These are phyloP conservation scores for Anas platyrhynchos DNA, from an alignment of 2,113 vertebrate species.

Conservation along the genomic window DNA sequence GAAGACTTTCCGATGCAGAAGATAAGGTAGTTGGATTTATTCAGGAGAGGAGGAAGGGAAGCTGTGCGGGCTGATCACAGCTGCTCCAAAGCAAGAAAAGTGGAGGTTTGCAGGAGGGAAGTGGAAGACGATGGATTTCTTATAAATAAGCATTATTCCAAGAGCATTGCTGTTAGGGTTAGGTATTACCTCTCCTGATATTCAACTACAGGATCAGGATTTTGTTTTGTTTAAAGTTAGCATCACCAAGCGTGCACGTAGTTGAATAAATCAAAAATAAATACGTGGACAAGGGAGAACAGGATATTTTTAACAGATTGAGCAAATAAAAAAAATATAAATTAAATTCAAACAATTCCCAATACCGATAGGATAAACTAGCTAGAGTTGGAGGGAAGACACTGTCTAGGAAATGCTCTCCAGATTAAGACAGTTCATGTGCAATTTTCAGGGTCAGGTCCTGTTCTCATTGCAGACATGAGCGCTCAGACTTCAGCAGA, in stretches of 20 bases:
- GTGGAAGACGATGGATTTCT: constrained; percentile 9
- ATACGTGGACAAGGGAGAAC: not conserved
- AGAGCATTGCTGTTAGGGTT: not conserved
- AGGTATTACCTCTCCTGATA: not conserved
- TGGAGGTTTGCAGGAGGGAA: not conserved
- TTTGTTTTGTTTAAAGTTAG: not conserved
- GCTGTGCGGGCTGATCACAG: constrained; percentile 1
- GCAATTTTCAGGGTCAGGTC: not conserved
- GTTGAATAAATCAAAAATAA: not conserved
- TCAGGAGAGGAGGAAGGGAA: constrained; percentile 41
- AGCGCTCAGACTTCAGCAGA: not conserved
- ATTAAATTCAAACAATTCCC: not conserved
- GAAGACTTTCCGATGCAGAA: constrained; percentile 57
- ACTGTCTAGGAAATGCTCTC: not conserved
- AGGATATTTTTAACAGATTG: not conserved
- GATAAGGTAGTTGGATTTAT: constrained; percentile 52
- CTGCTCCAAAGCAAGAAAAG: constrained; percentile 47
- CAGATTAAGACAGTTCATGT: not conserved
- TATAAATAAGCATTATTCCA: not conserved
- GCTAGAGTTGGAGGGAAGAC: not conserved
- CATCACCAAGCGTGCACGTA: not conserved
- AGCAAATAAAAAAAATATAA: not conserved
- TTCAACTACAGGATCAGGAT: not conserved
- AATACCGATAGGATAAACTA: not conserved
- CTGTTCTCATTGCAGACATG: not conserved